phyloP scores from a whole-genome alignment of 2,113 vertebrate species.

The Setophaga kirtlandii region DNA sequence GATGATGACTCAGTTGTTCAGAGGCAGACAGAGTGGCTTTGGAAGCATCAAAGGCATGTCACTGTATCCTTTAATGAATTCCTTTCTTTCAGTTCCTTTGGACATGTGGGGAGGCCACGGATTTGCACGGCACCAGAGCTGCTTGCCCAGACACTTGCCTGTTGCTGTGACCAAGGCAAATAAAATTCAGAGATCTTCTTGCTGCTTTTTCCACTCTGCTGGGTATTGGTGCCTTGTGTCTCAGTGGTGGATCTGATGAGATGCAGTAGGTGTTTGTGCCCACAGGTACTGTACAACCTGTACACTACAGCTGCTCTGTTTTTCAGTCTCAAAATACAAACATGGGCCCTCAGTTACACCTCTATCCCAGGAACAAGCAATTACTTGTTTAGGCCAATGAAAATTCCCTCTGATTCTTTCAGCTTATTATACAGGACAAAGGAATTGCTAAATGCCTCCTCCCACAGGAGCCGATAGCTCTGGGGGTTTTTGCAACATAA shows the following conservation, averaged over 20 bases:
- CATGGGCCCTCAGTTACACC: background rate
- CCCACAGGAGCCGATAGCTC: background rate
- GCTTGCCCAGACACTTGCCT: background rate
- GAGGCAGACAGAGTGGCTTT: background rate
- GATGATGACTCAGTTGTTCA: constrained; percentile 2
- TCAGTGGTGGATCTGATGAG: background rate
- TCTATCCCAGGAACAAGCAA: background rate
- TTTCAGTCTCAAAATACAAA: background rate
- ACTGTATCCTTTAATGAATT: background rate
- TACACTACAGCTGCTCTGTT: background rate
- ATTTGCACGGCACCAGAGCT: background rate
- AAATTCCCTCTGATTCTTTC: background rate
- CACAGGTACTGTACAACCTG: background rate
- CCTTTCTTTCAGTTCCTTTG: background rate
- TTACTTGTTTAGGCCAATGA: background rate
- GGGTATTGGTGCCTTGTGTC: background rate
- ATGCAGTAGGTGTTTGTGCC: background rate
- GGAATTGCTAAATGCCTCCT: background rate
- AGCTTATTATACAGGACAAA: background rate
- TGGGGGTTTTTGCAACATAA: background rate
- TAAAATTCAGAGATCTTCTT: background rate
- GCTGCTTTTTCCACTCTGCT: background rate
- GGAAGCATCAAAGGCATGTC: background rate
- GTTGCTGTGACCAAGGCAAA: background rate
- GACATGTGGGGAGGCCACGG: background rate